Conservation (phyloP, 1,140 invertebrate species). For the Zaprionus taronus region DNA sequence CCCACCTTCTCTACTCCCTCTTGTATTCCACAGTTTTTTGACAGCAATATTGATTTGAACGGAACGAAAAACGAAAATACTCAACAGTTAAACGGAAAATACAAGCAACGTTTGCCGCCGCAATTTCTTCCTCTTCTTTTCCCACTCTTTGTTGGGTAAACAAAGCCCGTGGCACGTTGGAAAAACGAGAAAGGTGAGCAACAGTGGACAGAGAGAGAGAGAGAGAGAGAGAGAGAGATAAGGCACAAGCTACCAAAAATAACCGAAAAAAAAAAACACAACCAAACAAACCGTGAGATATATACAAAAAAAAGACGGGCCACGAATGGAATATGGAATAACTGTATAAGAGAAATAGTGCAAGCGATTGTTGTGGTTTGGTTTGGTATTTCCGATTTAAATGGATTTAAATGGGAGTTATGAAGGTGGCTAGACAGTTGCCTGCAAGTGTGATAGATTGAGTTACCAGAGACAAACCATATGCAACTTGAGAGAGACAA, state of each 20-base stretch:
- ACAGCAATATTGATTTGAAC: constrained; percentile 80
- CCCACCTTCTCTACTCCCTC: background rate
- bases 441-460: background rate
- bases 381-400: constrained; percentile 1
- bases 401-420: constrained; percentile 7
- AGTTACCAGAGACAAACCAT: background rate
- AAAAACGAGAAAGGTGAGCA: constrained; percentile 65
- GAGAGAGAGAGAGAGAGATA: constrained; percentile 24
- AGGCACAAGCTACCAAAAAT: constrained; percentile 40
- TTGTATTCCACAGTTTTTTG: constrained; percentile 39
- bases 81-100: constrained; percentile 16
- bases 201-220: constrained; percentile 13
- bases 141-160: constrained; percentile 69
- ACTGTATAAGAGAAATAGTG: constrained; percentile 12
- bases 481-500: too few species aligned
- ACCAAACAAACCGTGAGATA: constrained; percentile 17
- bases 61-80: constrained; percentile 63
- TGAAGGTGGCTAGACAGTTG: background rate
- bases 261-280: constrained; percentile 7
- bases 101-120: constrained; percentile 19
- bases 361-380: constrained; percentile 16
- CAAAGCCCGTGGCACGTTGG: constrained; percentile 57
- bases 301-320: constrained; percentile 6
- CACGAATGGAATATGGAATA: constrained; percentile 12
- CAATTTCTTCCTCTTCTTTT: constrained; percentile 44